Percentiles rank a stretch among this genome's conserved stretches.
Conservation (phyloP, 2,797 vertebrate species). For the Adrianichthys oophorus region DNA sequence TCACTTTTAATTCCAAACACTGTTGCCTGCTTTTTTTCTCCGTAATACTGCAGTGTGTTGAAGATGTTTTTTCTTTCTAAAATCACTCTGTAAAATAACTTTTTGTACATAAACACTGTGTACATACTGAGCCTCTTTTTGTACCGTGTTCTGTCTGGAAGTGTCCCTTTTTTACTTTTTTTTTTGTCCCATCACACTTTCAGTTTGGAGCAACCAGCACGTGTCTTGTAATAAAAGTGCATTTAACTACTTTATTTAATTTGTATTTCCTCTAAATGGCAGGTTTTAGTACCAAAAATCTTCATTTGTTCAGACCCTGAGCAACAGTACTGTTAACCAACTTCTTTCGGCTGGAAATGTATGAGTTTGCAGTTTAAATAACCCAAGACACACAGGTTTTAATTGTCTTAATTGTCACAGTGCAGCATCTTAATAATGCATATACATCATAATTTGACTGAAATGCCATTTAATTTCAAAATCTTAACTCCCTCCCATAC, state of each 20-base stretch:
- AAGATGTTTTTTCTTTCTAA: constrained; percentile 80
- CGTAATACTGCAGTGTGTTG: constrained; percentile 71
- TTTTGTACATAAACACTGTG: constrained; percentile 80
- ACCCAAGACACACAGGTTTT: too few species aligned
- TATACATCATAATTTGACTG: too few species aligned
- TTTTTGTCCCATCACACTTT: constrained; percentile 59
- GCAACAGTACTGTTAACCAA: too few species aligned
- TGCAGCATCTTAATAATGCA: too few species aligned
- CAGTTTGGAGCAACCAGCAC: constrained; percentile 62
- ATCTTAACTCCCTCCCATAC: too few species aligned
- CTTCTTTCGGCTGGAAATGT: too few species aligned
- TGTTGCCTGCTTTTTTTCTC: constrained; percentile 68
- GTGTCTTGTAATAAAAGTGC: constrained; percentile 79
- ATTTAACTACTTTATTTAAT: constrained; percentile 63
- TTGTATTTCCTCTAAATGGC: too few species aligned
- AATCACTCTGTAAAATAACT: constrained; percentile 74
- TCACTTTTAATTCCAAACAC: constrained; percentile 55
- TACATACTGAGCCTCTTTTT: constrained; percentile 80
- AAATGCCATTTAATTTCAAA: too few species aligned
- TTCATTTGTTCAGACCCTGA: too few species aligned
- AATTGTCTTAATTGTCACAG: too few species aligned
- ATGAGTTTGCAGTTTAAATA: too few species aligned
- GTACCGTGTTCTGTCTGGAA: constrained; percentile 73
- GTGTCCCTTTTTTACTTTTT: constrained; percentile 63
- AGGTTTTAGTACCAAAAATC: too few species aligned